A percentile compares a stretch with the other conserved stretches of the same genome.
Evolutionary conservation across 2,797 vertebrate species (phyloP).

Genomic region (Sebastolobus alascanus): DNA sequence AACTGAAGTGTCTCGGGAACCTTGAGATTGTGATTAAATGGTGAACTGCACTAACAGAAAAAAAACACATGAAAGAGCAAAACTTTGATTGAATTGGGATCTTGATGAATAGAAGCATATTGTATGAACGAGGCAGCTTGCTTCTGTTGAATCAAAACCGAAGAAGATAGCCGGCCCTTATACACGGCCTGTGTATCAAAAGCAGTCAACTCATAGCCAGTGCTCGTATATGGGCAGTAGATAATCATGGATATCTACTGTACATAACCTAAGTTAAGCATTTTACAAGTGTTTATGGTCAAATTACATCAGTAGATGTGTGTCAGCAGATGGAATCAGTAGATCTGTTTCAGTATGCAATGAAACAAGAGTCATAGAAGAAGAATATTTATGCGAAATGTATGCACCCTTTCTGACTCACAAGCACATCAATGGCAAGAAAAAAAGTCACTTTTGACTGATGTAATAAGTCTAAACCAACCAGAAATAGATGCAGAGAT

Average conservation of each 20-base stretch:
- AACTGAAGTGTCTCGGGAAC: slow-evolving; percentile 70
- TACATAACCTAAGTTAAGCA: background rate
- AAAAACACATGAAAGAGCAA: slow-evolving; percentile 44
- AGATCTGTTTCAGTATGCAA: background rate
- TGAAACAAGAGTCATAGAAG: background rate
- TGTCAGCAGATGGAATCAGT: background rate
- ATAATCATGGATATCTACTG: background rate
- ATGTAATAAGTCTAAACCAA: background rate
- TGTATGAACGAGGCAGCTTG: slow-evolving; percentile 15
- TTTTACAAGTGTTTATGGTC: background rate
- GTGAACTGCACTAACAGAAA: slow-evolving; percentile 62
- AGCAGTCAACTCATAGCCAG: background rate
- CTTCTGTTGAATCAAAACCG: slow-evolving; percentile 33
- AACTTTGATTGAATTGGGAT: slow-evolving; percentile 68
- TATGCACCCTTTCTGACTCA: background rate
- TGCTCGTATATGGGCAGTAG: background rate
- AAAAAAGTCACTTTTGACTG: background rate
- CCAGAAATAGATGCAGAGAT: background rate
- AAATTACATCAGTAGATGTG: background rate
- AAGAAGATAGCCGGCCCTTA: background rate
- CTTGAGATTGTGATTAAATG: slow-evolving; percentile 81
- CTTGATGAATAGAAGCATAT: slow-evolving; percentile 48
- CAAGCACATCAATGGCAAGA: background rate
- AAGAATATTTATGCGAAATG: background rate
- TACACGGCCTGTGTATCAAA: background rate